Evolutionary conservation across 2,888 invertebrate genomes (phyloP).

Genomic region (Leptura quadrifasciata): DNA sequence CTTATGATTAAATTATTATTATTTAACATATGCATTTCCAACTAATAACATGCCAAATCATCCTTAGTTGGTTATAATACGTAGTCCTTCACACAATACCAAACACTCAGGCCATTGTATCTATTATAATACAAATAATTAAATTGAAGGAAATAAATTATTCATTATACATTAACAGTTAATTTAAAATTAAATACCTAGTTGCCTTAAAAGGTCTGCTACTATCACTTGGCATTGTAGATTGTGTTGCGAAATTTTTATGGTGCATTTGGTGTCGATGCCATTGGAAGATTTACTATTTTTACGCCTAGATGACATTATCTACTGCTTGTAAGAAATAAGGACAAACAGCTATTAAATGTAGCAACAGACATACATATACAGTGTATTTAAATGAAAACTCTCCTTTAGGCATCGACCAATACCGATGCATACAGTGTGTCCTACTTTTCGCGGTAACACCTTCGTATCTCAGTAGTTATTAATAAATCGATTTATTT

Average conservation of each 20-base stretch:
- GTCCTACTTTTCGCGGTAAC: no score
- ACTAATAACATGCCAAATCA: conserved; percentile 56
- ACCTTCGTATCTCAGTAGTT: no score
- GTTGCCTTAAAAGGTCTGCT: conserved; percentile 18
- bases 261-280: not conserved
- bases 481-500: no score
- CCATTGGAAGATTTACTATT: no score
- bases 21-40: conserved; percentile 54
- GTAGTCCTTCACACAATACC: conserved; percentile 45
- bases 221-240: conserved; percentile 23
- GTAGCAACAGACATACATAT: no score
- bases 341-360: no score
- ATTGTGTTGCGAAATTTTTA: not conserved
- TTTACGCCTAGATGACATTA: no score
- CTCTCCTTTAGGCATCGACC: no score
- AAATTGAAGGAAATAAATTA: conserved; percentile 41
- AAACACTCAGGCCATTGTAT: conserved; percentile 19
- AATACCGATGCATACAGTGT: no score
- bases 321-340: no score
- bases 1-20: conserved; percentile 63
- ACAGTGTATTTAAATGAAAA: no score
- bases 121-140: conserved; percentile 34
- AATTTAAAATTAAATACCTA: conserved; percentile 34
- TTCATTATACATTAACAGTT: conserved; percentile 32
- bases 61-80: conserved; percentile 47